Conservation (phyloP, 1,140 invertebrate species). For the Bombyx mori region DNA sequence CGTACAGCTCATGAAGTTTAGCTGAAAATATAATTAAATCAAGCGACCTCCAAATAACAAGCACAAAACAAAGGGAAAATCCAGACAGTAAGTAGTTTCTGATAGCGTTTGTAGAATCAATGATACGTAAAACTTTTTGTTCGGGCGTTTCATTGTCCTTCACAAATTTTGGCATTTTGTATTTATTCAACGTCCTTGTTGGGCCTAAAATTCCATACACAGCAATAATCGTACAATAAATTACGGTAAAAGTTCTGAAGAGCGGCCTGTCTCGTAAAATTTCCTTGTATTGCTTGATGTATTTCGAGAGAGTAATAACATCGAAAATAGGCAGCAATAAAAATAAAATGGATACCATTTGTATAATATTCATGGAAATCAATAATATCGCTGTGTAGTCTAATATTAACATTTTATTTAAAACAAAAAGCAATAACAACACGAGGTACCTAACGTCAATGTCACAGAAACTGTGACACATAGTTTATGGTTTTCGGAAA, state of each 20-base stretch:
- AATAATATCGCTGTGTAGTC: slow-evolving; percentile 25
- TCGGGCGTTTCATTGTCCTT: slow-evolving; percentile 15
- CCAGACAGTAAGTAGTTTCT: slow-evolving; percentile 39
- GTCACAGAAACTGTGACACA: too few relatives aligned
- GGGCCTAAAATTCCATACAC: slow-evolving; percentile 30
- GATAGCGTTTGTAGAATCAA: slow-evolving; percentile 26
- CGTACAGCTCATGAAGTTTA: slow-evolving; percentile 40
- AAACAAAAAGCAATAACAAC: background rate
- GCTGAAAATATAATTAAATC: slow-evolving; percentile 43
- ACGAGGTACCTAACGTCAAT: too few relatives aligned
- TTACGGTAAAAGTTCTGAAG: slow-evolving; percentile 4
- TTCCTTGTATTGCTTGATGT: slow-evolving; percentile 20
- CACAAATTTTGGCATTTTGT: slow-evolving; percentile 14
- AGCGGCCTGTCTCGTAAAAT: slow-evolving; percentile 11
- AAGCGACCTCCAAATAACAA: slow-evolving; percentile 31
- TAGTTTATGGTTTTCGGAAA: background rate
- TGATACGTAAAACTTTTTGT: slow-evolving; percentile 27
- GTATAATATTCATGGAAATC: slow-evolving; percentile 25
- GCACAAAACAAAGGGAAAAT: slow-evolving; percentile 36
- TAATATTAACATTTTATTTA: slow-evolving; percentile 12
- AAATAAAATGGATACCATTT: slow-evolving; percentile 34
- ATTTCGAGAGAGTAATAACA: slow-evolving; percentile 28
- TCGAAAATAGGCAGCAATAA: slow-evolving; percentile 34
- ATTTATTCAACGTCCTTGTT: slow-evolving; percentile 25
- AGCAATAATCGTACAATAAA: slow-evolving; percentile 23